These are phyloP conservation scores for Helogale parvula DNA, from an alignment of 2,113 vertebrate species.

Conservation along the genomic window DNA sequence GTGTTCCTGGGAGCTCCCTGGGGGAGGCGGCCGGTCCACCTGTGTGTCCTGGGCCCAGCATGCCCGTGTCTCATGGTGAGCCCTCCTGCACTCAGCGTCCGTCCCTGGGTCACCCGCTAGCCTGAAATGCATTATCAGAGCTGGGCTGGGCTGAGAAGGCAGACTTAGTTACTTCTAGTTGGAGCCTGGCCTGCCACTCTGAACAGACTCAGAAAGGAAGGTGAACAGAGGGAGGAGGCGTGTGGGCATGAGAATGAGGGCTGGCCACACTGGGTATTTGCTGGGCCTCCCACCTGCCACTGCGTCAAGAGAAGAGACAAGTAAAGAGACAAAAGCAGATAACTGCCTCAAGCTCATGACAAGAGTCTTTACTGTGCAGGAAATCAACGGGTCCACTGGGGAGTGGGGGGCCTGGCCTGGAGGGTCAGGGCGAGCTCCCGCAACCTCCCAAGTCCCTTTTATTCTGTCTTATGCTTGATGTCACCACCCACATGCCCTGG, in stretches of 20 bases:
- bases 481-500: background rate
- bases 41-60: background rate
- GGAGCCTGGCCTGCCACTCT: constrained; percentile 33
- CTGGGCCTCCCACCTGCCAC: background rate
- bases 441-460: background rate
- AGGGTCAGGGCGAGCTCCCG: background rate
- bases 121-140: background rate
- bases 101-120: background rate
- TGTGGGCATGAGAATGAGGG: background rate
- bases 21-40: background rate
- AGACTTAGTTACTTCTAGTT: background rate
- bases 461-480: background rate
- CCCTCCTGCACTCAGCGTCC: background rate
- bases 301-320: background rate
- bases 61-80: fast-evolving
- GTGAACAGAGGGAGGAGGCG: background rate
- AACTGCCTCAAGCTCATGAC: background rate
- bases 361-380: background rate
- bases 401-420: background rate
- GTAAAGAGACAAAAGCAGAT: background rate
- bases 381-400: background rate
- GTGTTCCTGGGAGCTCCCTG: background rate
- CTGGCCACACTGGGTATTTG: background rate
- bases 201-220: background rate
- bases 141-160: background rate